Percentiles rank a stretch among this genome's conserved stretches.
Evolutionary conservation across 1,140 invertebrate genomes (phyloP).

Genomic region (Holotrichia oblita): DNA sequence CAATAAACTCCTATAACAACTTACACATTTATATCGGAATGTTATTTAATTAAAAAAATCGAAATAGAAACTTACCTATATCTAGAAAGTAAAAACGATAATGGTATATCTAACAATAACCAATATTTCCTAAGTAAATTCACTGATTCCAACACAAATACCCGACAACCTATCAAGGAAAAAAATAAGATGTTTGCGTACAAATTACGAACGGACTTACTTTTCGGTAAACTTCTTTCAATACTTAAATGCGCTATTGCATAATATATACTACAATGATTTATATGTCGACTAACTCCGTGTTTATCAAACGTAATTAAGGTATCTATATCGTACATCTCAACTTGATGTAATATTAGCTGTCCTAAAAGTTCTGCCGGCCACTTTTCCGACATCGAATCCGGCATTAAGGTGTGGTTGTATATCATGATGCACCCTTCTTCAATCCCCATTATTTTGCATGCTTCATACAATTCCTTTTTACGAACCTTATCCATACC

Average conservation of each 20-base stretch:
- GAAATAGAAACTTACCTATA: slow-evolving; percentile 69
- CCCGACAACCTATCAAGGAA: slow-evolving; percentile 72
- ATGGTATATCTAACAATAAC: slow-evolving; percentile 81
- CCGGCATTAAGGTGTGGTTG: slow-evolving; percentile 75
- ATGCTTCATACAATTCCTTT: slow-evolving; percentile 82
- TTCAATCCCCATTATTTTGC: slow-evolving; percentile 79
- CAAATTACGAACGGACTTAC: slow-evolving; percentile 60
- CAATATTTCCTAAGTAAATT: slow-evolving; percentile 89
- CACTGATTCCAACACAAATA: slow-evolving; percentile 84
- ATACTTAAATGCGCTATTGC: slow-evolving; percentile 79
- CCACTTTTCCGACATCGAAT: slow-evolving; percentile 81
- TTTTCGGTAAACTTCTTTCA: slow-evolving; percentile 76
- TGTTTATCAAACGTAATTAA: slow-evolving; percentile 92
- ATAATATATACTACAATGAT: slow-evolving; percentile 87
- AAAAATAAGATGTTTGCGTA: slow-evolving; percentile 55
- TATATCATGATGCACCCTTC: slow-evolving; percentile 77
- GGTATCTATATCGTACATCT: slow-evolving; percentile 80
- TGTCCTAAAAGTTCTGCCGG: slow-evolving; percentile 75
- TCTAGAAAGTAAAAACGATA: slow-evolving; percentile 78
- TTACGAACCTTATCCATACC: slow-evolving; percentile 74
- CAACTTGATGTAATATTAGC: slow-evolving; percentile 76
- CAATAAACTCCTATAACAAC: too few relatives aligned
- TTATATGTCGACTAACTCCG: slow-evolving; percentile 89
- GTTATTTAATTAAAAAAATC: slow-evolving; percentile 39
- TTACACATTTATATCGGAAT: neutral